These are phyloP conservation scores for Melanargia galathea DNA, from an alignment of 2,888 invertebrate genomes.

Conservation along the genomic window DNA sequence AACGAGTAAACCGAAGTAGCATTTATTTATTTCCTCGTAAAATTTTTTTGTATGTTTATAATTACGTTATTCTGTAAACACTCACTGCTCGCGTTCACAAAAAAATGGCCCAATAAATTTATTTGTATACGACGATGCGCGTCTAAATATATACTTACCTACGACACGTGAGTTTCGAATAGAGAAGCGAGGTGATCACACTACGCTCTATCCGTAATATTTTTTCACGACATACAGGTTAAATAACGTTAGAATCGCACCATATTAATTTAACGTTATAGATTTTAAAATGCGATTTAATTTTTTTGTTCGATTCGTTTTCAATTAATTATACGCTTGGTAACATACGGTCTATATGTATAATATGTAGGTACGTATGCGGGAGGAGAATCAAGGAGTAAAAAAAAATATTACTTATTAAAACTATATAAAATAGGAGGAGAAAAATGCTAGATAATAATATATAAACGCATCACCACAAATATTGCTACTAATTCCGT, in stretches of 20 bases:
- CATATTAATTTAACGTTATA: no score
- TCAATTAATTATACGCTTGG: no score
- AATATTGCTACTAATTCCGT: no score
- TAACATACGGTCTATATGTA: no score
- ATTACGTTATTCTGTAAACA: constrained; percentile 39
- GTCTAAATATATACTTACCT: constrained; percentile 36
- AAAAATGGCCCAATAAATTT: constrained; percentile 34
- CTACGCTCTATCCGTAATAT: neutral
- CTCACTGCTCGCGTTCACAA: constrained; percentile 33
- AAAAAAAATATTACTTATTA: no score
- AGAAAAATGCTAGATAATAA: no score
- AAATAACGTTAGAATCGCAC: neutral
- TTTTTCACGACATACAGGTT: neutral
- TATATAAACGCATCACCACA: no score
- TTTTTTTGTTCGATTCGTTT: no score
- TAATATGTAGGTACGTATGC: no score
- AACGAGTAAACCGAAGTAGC: constrained; percentile 15
- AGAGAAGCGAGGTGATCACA: constrained; percentile 8
- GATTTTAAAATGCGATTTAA: no score
- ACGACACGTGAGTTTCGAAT: constrained; percentile 28
- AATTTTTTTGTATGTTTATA: constrained; percentile 35
- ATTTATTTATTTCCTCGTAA: constrained; percentile 36
- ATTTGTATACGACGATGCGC: constrained; percentile 34
- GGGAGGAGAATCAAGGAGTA: no score
- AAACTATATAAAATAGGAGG: no score